Evolutionary conservation across 2,797 vertebrate genomes (phyloP).

Genomic region (Rhabdophis nuchalis): DNA sequence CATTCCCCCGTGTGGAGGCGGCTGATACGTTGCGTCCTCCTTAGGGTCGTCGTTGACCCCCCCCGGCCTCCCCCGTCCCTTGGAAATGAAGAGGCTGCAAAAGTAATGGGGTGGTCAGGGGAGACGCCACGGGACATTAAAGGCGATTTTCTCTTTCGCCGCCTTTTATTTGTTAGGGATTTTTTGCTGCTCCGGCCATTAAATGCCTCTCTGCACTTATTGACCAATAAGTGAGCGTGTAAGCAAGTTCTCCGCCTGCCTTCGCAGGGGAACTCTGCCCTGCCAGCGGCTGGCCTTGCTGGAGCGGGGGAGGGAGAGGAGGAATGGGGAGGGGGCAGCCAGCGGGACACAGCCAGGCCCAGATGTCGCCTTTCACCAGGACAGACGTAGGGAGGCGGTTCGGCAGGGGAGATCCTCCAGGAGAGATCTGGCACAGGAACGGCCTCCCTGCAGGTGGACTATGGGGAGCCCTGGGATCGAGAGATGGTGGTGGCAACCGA

Average conservation of each 20-base stretch:
- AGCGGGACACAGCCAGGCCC: not conserved
- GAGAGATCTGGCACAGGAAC: not conserved
- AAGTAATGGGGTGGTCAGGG: not conserved
- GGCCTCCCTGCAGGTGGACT: not conserved
- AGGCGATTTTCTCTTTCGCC: constrained; percentile 39
- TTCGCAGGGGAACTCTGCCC: not conserved
- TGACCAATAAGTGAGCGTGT: constrained; percentile 28
- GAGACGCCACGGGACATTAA: constrained; percentile 40
- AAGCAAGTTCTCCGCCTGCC: not conserved
- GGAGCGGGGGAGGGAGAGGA: no score
- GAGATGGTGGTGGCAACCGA: not conserved
- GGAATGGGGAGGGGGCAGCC: not conserved
- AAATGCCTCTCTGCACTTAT: constrained; percentile 19
- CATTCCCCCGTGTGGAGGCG: not conserved
- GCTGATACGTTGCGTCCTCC: not conserved
- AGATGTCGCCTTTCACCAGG: not conserved
- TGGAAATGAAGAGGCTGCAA: constrained; percentile 14
- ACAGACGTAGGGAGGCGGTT: no score
- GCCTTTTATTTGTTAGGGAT: not conserved
- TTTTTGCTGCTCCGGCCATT: constrained; percentile 33
- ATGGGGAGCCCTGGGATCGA: rapidly evolving
- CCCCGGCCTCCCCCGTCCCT: not conserved
- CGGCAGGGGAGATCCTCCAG: not conserved
- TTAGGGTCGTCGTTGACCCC: not conserved
- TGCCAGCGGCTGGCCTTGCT: not conserved